Evolutionary conservation across 2,113 vertebrate genomes (phyloP).

Genomic region (Garra rufa): DNA sequence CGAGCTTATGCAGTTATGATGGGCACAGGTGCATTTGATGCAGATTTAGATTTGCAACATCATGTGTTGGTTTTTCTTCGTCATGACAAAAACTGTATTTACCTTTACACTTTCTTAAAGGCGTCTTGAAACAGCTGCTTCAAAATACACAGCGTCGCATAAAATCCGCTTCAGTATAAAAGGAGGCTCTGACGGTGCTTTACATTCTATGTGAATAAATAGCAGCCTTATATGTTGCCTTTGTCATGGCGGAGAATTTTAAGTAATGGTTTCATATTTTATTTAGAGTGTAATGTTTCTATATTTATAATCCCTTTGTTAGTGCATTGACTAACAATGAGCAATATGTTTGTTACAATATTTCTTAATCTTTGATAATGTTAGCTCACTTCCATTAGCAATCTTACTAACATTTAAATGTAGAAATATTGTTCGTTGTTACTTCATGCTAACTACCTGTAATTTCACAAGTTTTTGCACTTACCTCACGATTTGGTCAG

Average conservation of each 20-base stretch:
- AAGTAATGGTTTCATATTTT: not conserved
- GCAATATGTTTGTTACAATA: not conserved
- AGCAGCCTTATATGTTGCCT: not conserved
- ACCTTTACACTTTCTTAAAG: not conserved
- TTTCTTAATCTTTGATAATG: not conserved
- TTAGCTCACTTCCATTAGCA: not conserved
- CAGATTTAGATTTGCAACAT: not conserved
- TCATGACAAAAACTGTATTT: not conserved
- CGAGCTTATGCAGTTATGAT: not conserved
- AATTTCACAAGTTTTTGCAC: not conserved
- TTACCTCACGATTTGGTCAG: no score
- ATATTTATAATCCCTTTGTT: not conserved
- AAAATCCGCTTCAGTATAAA: not conserved
- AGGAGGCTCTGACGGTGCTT: not conserved
- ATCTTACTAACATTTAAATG: no score
- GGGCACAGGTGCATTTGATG: constrained; percentile 19
- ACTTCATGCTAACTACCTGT: not conserved
- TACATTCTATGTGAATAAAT: not conserved
- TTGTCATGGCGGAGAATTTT: not conserved
- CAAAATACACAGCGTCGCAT: not conserved
- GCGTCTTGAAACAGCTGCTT: not conserved
- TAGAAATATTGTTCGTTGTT: not conserved
- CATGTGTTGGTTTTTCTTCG: not conserved
- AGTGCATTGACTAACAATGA: not conserved
- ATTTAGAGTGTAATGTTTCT: not conserved